phyloP scores from a whole-genome alignment of 2,888 invertebrate species.

The Tenodera sinensis region DNA sequence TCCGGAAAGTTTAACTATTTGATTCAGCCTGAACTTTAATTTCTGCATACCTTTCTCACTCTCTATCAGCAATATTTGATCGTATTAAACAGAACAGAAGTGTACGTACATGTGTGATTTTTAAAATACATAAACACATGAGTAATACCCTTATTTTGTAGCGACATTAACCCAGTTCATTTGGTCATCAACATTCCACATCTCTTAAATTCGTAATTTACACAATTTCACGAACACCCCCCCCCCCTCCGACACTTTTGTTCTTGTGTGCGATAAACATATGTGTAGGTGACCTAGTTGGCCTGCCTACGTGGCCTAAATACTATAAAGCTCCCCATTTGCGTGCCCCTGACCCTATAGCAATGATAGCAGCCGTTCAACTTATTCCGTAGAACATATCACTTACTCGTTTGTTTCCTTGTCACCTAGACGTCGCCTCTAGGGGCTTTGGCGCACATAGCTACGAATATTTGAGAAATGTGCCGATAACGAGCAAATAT shows the following conservation, averaged over 20 bases:
- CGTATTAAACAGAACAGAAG: too few relatives aligned
- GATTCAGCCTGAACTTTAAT: too few relatives aligned
- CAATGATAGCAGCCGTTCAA: background rate
- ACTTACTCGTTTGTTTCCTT: too few relatives aligned
- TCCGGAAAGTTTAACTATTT: too few relatives aligned
- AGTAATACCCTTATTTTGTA: too few relatives aligned
- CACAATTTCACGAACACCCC: background rate
- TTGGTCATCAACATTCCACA: background rate
- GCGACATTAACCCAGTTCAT: too few relatives aligned
- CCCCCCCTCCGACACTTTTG: background rate
- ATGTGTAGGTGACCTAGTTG: background rate
- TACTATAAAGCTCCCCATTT: background rate
- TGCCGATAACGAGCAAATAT: too few relatives aligned
- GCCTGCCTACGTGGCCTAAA: background rate
- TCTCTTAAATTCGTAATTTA: background rate
- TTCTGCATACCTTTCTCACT: too few relatives aligned
- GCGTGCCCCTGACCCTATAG: background rate
- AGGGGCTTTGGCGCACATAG: background rate
- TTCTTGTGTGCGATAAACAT: background rate
- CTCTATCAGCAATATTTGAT: too few relatives aligned
- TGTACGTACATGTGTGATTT: too few relatives aligned
- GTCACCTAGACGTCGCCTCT: background rate
- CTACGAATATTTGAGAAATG: too few relatives aligned
- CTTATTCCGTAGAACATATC: background rate
- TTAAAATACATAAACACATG: too few relatives aligned